These are phyloP conservation scores for Cantharis lateralis DNA, from an alignment of 2,888 invertebrate genomes.

Conservation along the genomic window DNA sequence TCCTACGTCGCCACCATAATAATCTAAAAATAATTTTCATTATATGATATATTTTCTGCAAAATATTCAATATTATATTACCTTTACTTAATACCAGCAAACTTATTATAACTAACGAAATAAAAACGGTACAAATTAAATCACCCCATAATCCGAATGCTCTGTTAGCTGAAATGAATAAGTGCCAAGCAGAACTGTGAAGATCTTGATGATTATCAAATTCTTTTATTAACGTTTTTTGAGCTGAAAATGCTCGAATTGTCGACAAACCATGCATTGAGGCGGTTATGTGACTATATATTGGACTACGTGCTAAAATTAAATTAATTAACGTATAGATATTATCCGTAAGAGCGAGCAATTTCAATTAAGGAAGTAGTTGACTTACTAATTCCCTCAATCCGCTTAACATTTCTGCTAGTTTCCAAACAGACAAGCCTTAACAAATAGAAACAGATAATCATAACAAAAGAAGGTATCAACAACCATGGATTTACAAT, in stretches of 20 bases:
- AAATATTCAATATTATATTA: neutral
- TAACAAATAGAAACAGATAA: conserved; percentile 65
- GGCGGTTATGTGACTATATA: conserved; percentile 72
- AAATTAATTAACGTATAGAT: neutral
- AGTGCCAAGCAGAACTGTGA: conserved; percentile 74
- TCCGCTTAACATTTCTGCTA: conserved; percentile 69
- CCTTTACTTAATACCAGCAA: conserved; percentile 11
- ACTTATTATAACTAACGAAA: neutral
- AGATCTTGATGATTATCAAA: conserved; percentile 63
- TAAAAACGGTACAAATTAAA: neutral
- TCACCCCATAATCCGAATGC: conserved; percentile 85
- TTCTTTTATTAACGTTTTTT: conserved; percentile 61
- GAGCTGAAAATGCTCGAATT: conserved; percentile 70
- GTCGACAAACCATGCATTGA: conserved; percentile 74
- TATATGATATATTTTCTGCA: neutral
- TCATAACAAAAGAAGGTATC: conserved; percentile 67
- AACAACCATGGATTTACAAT: conserved; percentile 72
- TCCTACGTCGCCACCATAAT: conserved; percentile 75
- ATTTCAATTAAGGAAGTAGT: conserved; percentile 12
- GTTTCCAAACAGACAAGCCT: conserved; percentile 52
- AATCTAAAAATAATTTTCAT: conserved; percentile 51
- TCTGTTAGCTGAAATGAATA: conserved; percentile 79
- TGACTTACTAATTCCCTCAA: conserved; percentile 67
- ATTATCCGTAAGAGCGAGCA: no score
- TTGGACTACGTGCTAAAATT: conserved; percentile 71